Evolutionary conservation across 2,797 vertebrate genomes (phyloP), one percentile per base, ranked within the genome.

Genomic region (Manis crassicaudata): DNA sequence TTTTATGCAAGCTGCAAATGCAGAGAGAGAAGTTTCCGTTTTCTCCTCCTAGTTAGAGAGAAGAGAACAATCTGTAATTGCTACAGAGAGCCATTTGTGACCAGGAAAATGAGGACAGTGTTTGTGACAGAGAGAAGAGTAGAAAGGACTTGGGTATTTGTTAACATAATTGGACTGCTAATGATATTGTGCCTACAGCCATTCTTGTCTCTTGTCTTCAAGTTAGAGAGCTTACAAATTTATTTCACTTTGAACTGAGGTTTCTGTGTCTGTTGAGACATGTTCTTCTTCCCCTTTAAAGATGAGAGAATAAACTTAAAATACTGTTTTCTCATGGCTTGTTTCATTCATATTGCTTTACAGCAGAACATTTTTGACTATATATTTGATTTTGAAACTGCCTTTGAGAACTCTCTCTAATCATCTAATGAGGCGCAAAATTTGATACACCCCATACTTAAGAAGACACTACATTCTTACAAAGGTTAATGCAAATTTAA

Each of bases 401-500:
- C 21, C 37, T 82, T 88, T 72, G 56, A 96, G 63, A 93, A 93
- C 29, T 63, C 37, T 81, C 46, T 3, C 35, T 95, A 17, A 16
- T 80, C 67, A 90, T 63, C n/a, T 63, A 82, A 80, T 58, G 50
- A 90, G 50, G 21, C 23, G 76, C 35, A 80, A 50, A 79, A 94
- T 70, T 75, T 76, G 63, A 86, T 67, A 84, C 1, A 70, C 7
- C 27, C 56, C 35, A 20, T 93, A 56, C 60, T 96, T 95, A 72
- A 95, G 46, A 90, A 87, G 75, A 79, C 8, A 65, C 6, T 46
- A 65, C 13, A 62, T 60, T 94, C 43, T 84, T 90, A 67, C 25
- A 79, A 96, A 92, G 20, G 10, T 68, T 70, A 93, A 84, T 93
- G 23, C 35, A 93, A 43, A 90, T 52, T 73, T 72, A 91, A 93